Conservation (phyloP, 2,888 invertebrate species). For the Aquatica leii region DNA sequence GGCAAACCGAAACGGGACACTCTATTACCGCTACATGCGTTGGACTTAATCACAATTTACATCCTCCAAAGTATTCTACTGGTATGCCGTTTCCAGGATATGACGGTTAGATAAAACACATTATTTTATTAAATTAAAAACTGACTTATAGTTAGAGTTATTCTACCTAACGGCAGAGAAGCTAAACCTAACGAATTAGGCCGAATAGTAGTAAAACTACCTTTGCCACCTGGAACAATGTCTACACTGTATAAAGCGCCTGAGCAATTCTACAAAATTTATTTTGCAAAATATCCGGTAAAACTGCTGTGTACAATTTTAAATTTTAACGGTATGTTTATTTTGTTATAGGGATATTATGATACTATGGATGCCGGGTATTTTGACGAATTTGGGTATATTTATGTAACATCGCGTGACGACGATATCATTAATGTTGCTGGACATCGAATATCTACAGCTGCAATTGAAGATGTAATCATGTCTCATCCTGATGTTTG, state of each 20-base stretch:
- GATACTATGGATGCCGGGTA: slow-evolving; percentile 97
- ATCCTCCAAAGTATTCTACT: slow-evolving; percentile 77
- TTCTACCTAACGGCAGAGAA: slow-evolving; percentile 74
- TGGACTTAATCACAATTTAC: slow-evolving; percentile 75
- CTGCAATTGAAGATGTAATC: slow-evolving; percentile 90
- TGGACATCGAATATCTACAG: slow-evolving; percentile 89
- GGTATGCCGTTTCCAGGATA: slow-evolving; percentile 92
- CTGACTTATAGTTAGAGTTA: slow-evolving; percentile 67
- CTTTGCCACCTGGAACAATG: slow-evolving; percentile 89
- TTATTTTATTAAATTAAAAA: background rate
- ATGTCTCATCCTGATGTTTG: slow-evolving; percentile 84
- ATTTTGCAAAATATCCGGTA: slow-evolving; percentile 86
- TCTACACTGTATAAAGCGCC: slow-evolving; percentile 84
- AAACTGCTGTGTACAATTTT: too few relatives aligned
- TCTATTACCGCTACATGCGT: slow-evolving; percentile 86
- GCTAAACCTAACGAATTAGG: slow-evolving; percentile 80
- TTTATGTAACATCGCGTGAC: slow-evolving; percentile 89
- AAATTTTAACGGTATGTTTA: background rate
- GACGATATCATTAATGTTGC: slow-evolving; percentile 97
- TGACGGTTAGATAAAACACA: slow-evolving; percentile 67
- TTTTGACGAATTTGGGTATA: slow-evolving; percentile 81
- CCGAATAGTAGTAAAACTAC: slow-evolving; percentile 82
- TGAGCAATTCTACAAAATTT: slow-evolving; percentile 79
- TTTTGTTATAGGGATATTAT: slow-evolving; percentile 76
- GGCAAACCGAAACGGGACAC: slow-evolving; percentile 96